Conservation (phyloP, 2,888 invertebrate species). For the Bedellia somnulentella region DNA sequence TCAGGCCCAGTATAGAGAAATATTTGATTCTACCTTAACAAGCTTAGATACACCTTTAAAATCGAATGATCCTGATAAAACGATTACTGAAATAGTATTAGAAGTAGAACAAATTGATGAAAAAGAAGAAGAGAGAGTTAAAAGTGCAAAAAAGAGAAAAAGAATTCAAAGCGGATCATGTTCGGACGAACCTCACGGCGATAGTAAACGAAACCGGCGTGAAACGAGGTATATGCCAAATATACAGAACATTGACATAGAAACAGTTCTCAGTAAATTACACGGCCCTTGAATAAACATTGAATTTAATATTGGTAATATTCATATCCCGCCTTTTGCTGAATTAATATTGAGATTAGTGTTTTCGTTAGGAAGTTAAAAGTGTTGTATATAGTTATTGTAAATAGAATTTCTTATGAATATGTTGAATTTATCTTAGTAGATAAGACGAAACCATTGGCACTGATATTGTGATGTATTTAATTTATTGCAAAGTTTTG, state of each 20-base stretch:
- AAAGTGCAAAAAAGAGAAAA: constrained; percentile 29
- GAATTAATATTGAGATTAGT: no score
- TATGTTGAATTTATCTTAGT: no score
- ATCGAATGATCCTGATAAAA: constrained; percentile 16
- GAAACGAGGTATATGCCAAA: constrained; percentile 33
- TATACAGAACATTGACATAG: constrained; percentile 50
- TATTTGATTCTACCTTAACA: constrained; percentile 48
- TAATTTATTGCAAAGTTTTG: no score
- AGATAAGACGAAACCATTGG: no score
- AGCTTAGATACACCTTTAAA: constrained; percentile 49
- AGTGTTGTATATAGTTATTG: no score
- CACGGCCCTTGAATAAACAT: constrained; percentile 38
- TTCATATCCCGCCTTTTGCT: no score
- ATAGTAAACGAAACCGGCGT: constrained; percentile 29
- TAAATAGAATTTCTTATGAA: no score
- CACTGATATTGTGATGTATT: no score
- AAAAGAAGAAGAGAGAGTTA: constrained; percentile 15
- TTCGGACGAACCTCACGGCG: constrained; percentile 24
- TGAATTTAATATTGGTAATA: no score
- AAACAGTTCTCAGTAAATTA: constrained; percentile 42
- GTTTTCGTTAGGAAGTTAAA: no score
- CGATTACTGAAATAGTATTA: constrained; percentile 27
- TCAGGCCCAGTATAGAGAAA: constrained; percentile 32
- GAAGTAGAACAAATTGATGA: constrained; percentile 26
- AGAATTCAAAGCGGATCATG: constrained; percentile 20